Conservation (phyloP, 2,797 vertebrate species). For the Oryzias sinensis region DNA sequence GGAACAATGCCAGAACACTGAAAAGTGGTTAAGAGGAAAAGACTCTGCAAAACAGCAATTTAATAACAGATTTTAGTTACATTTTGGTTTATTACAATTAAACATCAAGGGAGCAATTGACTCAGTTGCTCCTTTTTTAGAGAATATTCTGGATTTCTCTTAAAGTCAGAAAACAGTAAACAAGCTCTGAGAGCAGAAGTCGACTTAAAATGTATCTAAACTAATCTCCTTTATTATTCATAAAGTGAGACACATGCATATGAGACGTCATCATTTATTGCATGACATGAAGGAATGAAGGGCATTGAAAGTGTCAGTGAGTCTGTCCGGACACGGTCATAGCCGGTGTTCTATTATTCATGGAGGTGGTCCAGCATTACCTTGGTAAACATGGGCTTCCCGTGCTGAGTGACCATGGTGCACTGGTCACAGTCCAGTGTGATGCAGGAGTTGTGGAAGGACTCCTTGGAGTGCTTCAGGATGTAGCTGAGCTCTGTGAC, state of each 20-base stretch:
- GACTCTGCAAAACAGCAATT: slow-evolving; percentile 1
- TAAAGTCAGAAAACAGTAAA: no score
- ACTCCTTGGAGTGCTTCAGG: slow-evolving; percentile 99
- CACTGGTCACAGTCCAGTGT: slow-evolving; percentile 99
- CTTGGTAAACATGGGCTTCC: slow-evolving; percentile 99
- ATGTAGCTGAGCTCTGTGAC: slow-evolving; percentile 98
- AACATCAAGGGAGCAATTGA: no score
- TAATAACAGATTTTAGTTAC: no score
- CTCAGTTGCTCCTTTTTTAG: no score
- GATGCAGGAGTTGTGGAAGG: slow-evolving; percentile 99
- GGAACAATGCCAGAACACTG: slow-evolving; percentile 16
- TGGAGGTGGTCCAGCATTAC: slow-evolving; percentile 70
- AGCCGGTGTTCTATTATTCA: slow-evolving; percentile 62
- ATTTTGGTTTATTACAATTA: no score
- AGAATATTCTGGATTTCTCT: no score
- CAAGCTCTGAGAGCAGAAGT: no score
- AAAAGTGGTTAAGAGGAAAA: slow-evolving; percentile 27
- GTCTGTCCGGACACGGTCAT: slow-evolving; percentile 50
- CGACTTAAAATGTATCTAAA: no score
- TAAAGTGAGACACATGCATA: neutral
- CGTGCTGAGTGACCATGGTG: slow-evolving; percentile 98
- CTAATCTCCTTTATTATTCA: neutral
- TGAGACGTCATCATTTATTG: no score
- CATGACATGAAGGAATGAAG: slow-evolving; percentile 6
- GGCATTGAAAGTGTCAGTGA: slow-evolving; percentile 21